Base-by-base conservation (phyloP, 1,140 invertebrate species). In the Rhagoletis pomonella region DNA sequence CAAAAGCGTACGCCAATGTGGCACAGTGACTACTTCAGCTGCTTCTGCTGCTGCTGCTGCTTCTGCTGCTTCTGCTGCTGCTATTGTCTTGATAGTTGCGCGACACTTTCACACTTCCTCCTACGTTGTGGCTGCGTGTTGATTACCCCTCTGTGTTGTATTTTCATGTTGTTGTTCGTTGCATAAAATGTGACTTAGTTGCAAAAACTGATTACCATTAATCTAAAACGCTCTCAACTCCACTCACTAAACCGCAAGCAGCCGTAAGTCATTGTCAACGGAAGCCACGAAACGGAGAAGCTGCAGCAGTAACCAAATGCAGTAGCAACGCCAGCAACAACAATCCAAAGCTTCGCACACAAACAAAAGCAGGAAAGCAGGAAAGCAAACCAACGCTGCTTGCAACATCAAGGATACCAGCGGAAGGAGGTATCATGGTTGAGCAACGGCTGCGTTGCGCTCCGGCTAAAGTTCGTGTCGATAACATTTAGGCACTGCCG, bases 131-230 rank as follows among this genome's bases (percentile, higher is more conserved):
- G 50, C 73, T 55, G 6, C 17, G 47, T 50, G 73, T 81, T 81
- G 44, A 81, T 81, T 81, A 55, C 17, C 50, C n/a, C n/a, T n/a
- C n/a, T n/a, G n/a, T n/a, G 10, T 81, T 29, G 44, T 29, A 55
- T 81, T 29, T 55, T 77, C 6, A 19, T 81, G 44, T 81, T 81
- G 73, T 81, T 81, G 73, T 81, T 81, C 47, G 17, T 55, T 55
- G 73, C 73, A 81, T 81, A 81, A 81, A 81, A 81, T 81, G 73
- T 81, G 73, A 81, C 73, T 81, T 81, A 81, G 73, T 81, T 81
- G 47, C 73, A 81, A 42, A n/a, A 81, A 81, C 73, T 81, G 73
- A 81, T 81, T 81, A 81, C 73, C 73, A 81, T 81, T 81, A 81
- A 81, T 81, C 73, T 81, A 81, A 55, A 81, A 81, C 19, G 73